Conservation (phyloP, 2,888 invertebrate species). For the Synanthedon formicaeformis region DNA sequence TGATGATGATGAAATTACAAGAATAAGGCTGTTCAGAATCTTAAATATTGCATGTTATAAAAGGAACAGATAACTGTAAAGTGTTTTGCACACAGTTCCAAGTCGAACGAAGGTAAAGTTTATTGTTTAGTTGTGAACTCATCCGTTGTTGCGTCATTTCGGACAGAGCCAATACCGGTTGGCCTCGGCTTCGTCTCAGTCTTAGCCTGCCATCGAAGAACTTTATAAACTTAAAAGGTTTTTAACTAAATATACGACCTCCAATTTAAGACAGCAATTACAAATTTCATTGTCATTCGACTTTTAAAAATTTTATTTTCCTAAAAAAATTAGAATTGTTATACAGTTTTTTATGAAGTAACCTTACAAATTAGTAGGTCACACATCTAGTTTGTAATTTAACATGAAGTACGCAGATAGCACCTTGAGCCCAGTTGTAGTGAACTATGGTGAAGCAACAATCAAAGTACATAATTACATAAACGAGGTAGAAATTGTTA, state of each 20-base stretch:
- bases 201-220: slow-evolving; percentile 12
- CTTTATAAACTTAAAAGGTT: slow-evolving; percentile 2
- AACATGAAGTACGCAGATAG: too few species aligned
- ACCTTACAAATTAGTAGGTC: too few species aligned
- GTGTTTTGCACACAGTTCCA: slow-evolving; percentile 1
- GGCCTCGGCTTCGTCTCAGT: slow-evolving; percentile 31
- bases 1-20: too few species aligned
- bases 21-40: too few species aligned
- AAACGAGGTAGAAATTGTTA: neutral
- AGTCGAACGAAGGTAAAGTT: slow-evolving; percentile 3
- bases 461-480: neutral
- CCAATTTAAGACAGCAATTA: too few species aligned
- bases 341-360: too few species aligned
- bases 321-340: too few species aligned
- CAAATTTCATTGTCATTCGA: too few species aligned
- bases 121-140: slow-evolving; percentile 30
- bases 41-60: too few species aligned
- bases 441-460: neutral
- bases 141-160: slow-evolving; percentile 38
- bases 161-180: slow-evolving; percentile 17
- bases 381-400: too few species aligned
- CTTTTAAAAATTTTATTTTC: too few species aligned
- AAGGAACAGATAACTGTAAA: neutral
- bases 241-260: neutral
- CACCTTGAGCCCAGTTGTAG: neutral